phyloP scores from a whole-genome alignment of 2,888 invertebrate genomes.

The Lacanobia wlatinum region DNA sequence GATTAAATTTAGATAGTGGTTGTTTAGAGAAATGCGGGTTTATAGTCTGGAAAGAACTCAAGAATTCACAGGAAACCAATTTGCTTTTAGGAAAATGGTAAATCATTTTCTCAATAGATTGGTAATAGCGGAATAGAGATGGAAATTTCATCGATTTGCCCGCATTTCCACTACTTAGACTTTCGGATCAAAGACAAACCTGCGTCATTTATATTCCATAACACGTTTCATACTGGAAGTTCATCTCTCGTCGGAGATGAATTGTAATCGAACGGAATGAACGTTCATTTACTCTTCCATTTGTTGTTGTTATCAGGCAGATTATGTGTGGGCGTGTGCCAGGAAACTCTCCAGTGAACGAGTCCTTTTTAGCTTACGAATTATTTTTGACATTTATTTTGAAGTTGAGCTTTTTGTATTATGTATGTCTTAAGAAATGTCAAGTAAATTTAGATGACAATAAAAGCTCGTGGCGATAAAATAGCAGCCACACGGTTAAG shows the following conservation, averaged over 20 bases:
- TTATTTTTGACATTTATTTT: not conserved
- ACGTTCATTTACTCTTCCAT: not conserved
- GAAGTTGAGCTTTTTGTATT: not conserved
- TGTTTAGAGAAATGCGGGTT: not conserved
- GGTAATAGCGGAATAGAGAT: not conserved
- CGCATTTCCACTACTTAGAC: slow-evolving; percentile 27
- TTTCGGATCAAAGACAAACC: slow-evolving; percentile 39
- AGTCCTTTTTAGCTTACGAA: not conserved
- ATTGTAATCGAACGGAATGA: slow-evolving; percentile 8
- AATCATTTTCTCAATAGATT: not conserved
- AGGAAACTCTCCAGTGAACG: not conserved
- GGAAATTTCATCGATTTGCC: slow-evolving; percentile 19
- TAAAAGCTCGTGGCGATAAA: too few species aligned
- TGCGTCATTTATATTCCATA: slow-evolving; percentile 41
- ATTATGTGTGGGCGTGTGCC: not conserved
- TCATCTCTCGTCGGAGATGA: slow-evolving; percentile 8
- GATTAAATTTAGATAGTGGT: not conserved
- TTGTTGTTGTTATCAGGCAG: not conserved
- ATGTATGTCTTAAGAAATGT: not conserved
- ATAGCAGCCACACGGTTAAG: too few species aligned
- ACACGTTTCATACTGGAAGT: slow-evolving; percentile 7
- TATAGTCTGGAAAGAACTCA: not conserved
- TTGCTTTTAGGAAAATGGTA: not conserved
- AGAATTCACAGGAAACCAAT: not conserved
- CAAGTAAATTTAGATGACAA: not conserved